A percentile compares a stretch with the other conserved stretches of the same genome.
Conservation (phyloP, 2,797 vertebrate genomes). For the Erpetoichthys calabaricus region DNA sequence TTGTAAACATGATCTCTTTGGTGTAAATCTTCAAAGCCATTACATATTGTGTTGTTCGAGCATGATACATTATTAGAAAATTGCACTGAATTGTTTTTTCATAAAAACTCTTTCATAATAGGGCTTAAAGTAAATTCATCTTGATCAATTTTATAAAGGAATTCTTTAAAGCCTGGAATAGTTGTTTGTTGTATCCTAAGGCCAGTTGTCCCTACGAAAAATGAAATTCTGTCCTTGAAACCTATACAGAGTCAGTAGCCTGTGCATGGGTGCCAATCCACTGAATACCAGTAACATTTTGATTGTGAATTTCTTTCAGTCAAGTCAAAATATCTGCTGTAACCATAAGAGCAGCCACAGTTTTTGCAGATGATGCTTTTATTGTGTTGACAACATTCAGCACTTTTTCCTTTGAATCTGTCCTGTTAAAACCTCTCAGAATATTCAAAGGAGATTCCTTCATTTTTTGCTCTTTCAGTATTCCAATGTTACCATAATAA, state of each 20-base stretch:
- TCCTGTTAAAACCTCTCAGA: slow-evolving; percentile 38
- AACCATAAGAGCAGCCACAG: slow-evolving; percentile 39
- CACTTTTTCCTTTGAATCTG: slow-evolving; percentile 33
- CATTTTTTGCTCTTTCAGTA: slow-evolving; percentile 27
- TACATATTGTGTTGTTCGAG: not conserved
- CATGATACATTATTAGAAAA: no score
- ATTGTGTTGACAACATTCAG: slow-evolving; percentile 40
- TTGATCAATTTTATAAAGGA: not conserved
- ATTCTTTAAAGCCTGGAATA: not conserved
- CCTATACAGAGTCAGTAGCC: slow-evolving; percentile 31
- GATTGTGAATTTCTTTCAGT: slow-evolving; percentile 33
- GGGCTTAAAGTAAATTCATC: not conserved
- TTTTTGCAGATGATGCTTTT: slow-evolving; percentile 30
- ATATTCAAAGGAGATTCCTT: slow-evolving; percentile 49
- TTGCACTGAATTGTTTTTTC: not conserved
- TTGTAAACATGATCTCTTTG: not conserved
- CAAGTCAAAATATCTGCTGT: slow-evolving; percentile 44
- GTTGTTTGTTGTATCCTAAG: not conserved
- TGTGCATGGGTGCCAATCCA: slow-evolving; percentile 50
- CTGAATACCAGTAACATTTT: slow-evolving; percentile 44
- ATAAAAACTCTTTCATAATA: slow-evolving; percentile 3
- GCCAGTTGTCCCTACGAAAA: not conserved
- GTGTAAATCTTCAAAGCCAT: not conserved
- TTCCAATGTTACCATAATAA: slow-evolving; percentile 37
- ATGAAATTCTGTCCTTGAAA: no score